These are phyloP conservation scores for Lepidurus apus DNA, from an alignment of 1,140 invertebrate genomes.

Conservation along the genomic window DNA sequence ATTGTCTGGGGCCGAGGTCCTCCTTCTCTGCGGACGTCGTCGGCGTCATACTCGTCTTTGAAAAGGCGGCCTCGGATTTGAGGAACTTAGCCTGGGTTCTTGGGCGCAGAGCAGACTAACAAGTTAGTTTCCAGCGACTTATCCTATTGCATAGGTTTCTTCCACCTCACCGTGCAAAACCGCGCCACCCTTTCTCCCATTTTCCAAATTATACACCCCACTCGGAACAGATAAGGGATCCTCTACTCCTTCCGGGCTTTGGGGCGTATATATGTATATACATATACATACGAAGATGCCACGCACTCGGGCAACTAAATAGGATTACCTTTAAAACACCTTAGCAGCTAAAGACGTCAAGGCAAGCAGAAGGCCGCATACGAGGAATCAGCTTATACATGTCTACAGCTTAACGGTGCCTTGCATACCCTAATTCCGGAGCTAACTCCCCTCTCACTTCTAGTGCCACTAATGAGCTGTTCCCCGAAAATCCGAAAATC, in stretches of 20 bases:
- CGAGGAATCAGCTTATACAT: not conserved
- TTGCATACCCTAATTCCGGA: not conserved
- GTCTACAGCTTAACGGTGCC: not conserved
- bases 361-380: conserved; percentile 6
- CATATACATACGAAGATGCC: not conserved
- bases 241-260: conserved; percentile 9
- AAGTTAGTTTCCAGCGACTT: conserved; percentile 22
- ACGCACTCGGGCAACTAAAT: conserved; percentile 1
- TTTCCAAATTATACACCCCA: not conserved
- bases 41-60: not conserved
- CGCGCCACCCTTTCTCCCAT: not conserved
- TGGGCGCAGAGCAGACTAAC: conserved; percentile 6
- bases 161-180: not conserved
- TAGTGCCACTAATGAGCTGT: not conserved
- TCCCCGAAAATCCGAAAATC: not conserved
- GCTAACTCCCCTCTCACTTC: not conserved
- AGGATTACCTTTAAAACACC: conserved; percentile 22
- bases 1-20: not conserved
- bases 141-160: conserved; percentile 22
- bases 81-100: conserved; percentile 13
- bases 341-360: conserved; percentile 15
- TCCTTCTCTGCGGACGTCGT: conserved; percentile 16
- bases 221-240: conserved; percentile 10
- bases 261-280: not conserved
- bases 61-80: conserved; percentile 20